Evolutionary conservation across 2,888 invertebrate species (phyloP), one percentile per base, ranked within the genome.

Genomic region (Onthophagus sagittarius): DNA sequence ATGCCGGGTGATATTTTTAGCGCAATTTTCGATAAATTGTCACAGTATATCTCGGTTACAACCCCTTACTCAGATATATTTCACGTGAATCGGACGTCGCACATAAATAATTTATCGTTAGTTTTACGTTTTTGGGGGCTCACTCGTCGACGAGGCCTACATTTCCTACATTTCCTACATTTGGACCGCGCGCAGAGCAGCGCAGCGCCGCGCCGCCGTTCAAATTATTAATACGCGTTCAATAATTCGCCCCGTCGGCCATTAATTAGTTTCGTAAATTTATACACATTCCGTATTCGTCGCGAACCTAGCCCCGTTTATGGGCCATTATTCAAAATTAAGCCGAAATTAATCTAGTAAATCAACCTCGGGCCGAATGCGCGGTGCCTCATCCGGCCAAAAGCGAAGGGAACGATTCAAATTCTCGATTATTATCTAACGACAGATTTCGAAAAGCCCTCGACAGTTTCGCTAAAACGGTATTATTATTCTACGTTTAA

Each of bases 311-410:
- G 67, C 74, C 23, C 23, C 71, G 71, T 75, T 75, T 75, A 75
- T 71, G 14, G 77, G 72, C 79, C 79, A 80, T 81, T 81, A 82
- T 79, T 82, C 81, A 82, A 80, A 81, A 80, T 82, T 80, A 80
- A 78, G 78, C 80, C 80, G 79, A 81, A 82, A 82, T 82, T 81
- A 81, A 81, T 81, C 79, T 79, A 80, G 77, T 81, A 81, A 82
- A 82, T 82, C 82, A 82, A 81, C 79, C 80, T 81, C 80, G 78
- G 79, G 79, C 79, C 79, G 78, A 79, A 80, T 79, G 80, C 80
- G 80, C 81, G 39, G 39, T 77, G 78, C 79, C 78, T 77, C 79
- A 79, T 80, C 79, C 78, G 3, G 39, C 39, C 76, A 75, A 74
- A 77, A 79, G 77, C 78, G 80, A 81, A 81, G 80, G 80, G 79